These are phyloP conservation scores for Aporophyla nigra DNA, from an alignment of 2,888 invertebrate species.

Conservation along the genomic window DNA sequence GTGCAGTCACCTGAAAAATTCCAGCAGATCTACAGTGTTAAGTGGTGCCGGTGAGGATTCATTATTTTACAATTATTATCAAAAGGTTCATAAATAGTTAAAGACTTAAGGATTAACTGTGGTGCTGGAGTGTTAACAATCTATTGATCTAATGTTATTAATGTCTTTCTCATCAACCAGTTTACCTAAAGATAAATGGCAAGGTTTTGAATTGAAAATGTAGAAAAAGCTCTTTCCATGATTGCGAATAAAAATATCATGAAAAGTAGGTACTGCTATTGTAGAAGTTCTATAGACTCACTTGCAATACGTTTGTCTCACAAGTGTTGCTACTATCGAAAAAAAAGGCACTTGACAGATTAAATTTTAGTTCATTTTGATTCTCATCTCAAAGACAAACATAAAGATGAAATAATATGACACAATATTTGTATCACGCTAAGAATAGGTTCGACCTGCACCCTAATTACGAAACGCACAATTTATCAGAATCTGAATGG, in stretches of 20 bases:
- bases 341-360: conserved; percentile 19
- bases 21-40: conserved; percentile 38
- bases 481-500: too few relatives aligned
- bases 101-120: not conserved
- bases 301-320: conserved; percentile 22
- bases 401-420: not conserved
- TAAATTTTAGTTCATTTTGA: not conserved
- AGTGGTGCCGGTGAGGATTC: conserved; percentile 53
- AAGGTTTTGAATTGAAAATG: not conserved
- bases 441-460: not conserved
- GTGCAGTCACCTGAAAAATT: conserved; percentile 49
- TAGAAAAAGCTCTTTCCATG: not conserved
- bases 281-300: not conserved
- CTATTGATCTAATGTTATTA: not conserved
- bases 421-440: not conserved
- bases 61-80: not conserved
- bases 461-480: too few relatives aligned
- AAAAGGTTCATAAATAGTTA: not conserved
- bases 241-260: not conserved
- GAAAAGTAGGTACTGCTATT: not conserved
- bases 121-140: not conserved
- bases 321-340: conserved; percentile 20
- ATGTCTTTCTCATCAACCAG: not conserved
- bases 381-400: not conserved
- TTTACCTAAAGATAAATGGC: not conserved